These are phyloP conservation scores for Erannis defoliaria DNA, from an alignment of 2,888 invertebrate genomes.

Conservation along the genomic window DNA sequence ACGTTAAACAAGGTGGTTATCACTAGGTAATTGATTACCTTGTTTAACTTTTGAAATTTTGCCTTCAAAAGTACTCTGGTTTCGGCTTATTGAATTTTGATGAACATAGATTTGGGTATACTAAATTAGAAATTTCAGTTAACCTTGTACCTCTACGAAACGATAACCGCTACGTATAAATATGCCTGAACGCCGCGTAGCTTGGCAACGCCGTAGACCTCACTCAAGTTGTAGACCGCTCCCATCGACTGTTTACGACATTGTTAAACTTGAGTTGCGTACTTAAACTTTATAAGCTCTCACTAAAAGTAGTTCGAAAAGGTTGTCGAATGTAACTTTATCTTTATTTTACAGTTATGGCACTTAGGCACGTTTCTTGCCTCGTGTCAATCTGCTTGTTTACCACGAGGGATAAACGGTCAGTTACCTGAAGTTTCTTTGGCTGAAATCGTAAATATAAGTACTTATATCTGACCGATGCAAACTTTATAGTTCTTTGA, in stretches of 20 bases:
- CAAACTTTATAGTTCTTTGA: too few species aligned
- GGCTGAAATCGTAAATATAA: not conserved
- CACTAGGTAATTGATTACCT: too few species aligned
- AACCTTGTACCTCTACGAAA: slow-evolving; percentile 29
- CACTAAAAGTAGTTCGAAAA: slow-evolving; percentile 25
- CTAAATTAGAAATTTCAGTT: slow-evolving; percentile 2
- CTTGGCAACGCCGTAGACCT: slow-evolving; percentile 39
- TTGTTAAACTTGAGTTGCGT: slow-evolving; percentile 17
- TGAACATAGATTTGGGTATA: not conserved
- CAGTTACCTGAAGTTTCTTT: not conserved
- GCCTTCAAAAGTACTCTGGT: not conserved
- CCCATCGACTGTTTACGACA: slow-evolving; percentile 31
- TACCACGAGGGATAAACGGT: not conserved
- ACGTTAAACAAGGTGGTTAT: too few species aligned
- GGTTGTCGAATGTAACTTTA: slow-evolving; percentile 23
- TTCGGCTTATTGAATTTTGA: not conserved
- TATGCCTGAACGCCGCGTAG: slow-evolving; percentile 26
- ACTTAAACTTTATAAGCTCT: slow-evolving; percentile 28
- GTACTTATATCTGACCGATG: too few species aligned
- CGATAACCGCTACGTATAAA: slow-evolving; percentile 22
- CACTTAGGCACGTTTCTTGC: slow-evolving; percentile 14
- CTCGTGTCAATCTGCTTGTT: slow-evolving; percentile 25
- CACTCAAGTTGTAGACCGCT: slow-evolving; percentile 36
- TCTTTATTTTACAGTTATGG: slow-evolving; percentile 25
- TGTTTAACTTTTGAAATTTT: too few species aligned